Conservation (phyloP, 2,113 vertebrate species). For the Rhinopomastus cyanomelas region DNA sequence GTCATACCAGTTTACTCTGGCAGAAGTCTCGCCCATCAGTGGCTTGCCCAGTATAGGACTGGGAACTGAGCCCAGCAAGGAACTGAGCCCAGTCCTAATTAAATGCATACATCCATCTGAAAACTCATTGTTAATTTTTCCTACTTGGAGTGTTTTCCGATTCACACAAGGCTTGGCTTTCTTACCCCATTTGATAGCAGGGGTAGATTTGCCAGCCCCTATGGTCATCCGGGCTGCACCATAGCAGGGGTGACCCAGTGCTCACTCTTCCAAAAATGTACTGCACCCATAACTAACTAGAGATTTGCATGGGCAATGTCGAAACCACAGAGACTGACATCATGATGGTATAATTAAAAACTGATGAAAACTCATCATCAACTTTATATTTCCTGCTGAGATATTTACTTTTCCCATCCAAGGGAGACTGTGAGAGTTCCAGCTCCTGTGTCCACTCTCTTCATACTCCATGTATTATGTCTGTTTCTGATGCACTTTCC, state of each 20-base stretch:
- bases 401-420: not conserved
- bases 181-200: not conserved
- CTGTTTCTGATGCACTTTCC: not conserved
- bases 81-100: not conserved
- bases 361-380: not conserved
- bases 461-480: not conserved
- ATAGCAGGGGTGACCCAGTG: not conserved
- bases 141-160: not conserved
- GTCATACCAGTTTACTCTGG: not conserved
- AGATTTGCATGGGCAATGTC: not conserved
- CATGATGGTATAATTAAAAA: constrained; percentile 14
- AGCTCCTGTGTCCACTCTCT: not conserved
- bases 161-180: not conserved
- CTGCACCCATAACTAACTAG: not conserved
- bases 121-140: not conserved
- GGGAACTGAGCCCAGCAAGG: not conserved
- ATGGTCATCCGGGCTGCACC: not conserved
- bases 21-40: not conserved
- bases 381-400: not conserved
- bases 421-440: not conserved
- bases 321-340: not conserved
- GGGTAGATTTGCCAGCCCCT: not conserved
- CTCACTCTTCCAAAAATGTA: not conserved
- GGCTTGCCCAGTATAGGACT: not conserved
- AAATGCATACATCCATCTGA: not conserved